Base-by-base conservation (phyloP, 1,140 invertebrate species). In the Diorhabda carinulata region DNA sequence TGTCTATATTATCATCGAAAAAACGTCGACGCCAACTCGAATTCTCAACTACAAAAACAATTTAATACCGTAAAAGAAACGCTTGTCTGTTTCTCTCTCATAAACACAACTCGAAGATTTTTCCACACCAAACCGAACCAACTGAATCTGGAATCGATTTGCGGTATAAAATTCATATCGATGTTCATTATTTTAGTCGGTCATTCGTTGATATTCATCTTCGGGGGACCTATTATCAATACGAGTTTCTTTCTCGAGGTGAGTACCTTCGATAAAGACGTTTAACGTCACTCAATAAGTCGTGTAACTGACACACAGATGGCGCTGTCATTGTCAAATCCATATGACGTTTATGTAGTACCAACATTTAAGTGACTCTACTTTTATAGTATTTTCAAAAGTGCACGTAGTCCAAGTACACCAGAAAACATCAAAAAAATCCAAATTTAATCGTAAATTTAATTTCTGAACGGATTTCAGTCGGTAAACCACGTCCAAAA, bases 111-210 rank as follows among this genome's bases (percentile, higher is more conserved):
- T 56, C 84, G 83, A 76, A 88, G 87, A 77, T 84, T 88, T 70
- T 79, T 87, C 65, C 87, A 86, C 25, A 82, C 84, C 74, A 87
- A 88, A 77, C 83, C 86, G 45, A 85, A 86, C 68, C 82, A 83
- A 41, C 76, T 87, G 7, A 87, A 87, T 59, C 77, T 89, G 43
- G 87, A 88, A 70, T 88, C 87, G 67, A 82, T 90, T 60, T 85
- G 86, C 62, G 89, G 89, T 5, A 87, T 90, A 40, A 89, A 87
- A 78, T 83, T 87, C 41, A 73, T 89, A 6, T 83, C 87, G 0
- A 90, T 90, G 88, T 68, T 85, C 3, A 83, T 89, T 56, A 89
- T 91, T 61, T 80, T 90, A 1, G 81, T 80, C 41, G 88, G 88
- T 3, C 89, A 91, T 75, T 84, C 86, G 3, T 82, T 88, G 7